Conservation (phyloP, 2,797 vertebrate genomes). For the Mormyrus proboscirostris region DNA sequence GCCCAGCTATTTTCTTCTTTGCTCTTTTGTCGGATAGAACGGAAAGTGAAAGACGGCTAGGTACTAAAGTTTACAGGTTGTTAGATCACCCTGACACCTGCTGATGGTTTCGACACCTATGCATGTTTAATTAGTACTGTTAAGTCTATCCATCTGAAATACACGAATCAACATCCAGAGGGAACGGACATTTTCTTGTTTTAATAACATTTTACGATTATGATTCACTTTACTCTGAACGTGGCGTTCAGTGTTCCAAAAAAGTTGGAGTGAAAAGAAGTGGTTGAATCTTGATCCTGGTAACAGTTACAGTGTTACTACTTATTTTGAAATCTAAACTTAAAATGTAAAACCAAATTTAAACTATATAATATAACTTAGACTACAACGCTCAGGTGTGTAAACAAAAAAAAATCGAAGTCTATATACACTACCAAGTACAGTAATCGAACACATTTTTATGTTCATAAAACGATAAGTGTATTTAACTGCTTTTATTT, state of each 20-base stretch:
- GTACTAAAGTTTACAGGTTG: conserved; percentile 62
- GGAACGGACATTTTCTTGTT: conserved; percentile 24
- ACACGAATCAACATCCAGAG: conserved; percentile 29
- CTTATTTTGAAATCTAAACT: neutral
- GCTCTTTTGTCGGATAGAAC: conserved; percentile 41
- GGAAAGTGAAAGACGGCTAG: conserved; percentile 56
- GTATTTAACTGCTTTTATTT: neutral
- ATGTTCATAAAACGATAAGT: neutral
- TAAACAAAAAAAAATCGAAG: neutral
- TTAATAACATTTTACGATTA: conserved; percentile 27
- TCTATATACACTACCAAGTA: neutral
- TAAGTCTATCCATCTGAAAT: conserved; percentile 42
- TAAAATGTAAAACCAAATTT: neutral
- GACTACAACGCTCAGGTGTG: neutral
- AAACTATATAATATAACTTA: too few species aligned
- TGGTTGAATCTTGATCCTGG: neutral
- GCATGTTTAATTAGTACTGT: conserved; percentile 48
- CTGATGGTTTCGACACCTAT: conserved; percentile 37
- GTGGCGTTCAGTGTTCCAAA: neutral
- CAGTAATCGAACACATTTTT: neutral
- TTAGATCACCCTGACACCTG: conserved; percentile 41
- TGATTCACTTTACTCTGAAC: neutral
- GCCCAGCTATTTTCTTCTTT: conserved; percentile 31
- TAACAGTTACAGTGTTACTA: neutral
- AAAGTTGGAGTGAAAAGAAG: neutral